Percentiles rank a stretch among this genome's conserved stretches.
Conservation (phyloP, 2,888 invertebrate genomes). For the Harpalus rubripes region DNA sequence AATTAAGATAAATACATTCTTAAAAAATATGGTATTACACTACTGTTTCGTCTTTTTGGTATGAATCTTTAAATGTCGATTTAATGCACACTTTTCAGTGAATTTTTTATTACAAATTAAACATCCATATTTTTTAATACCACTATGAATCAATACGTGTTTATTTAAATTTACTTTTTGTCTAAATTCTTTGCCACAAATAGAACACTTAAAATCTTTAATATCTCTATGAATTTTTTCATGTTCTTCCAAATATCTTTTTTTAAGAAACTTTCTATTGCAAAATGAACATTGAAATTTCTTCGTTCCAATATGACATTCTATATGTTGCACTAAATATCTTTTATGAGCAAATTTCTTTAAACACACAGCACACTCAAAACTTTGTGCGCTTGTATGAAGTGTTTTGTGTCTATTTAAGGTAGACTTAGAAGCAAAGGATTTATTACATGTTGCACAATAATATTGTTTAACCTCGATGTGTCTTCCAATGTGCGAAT, state of each 20-base stretch:
- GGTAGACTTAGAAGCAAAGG: neutral
- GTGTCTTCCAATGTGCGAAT: neutral
- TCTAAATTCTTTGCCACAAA: neutral
- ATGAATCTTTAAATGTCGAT: neutral
- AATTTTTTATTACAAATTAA: neutral
- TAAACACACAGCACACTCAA: neutral
- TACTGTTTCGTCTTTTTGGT: neutral
- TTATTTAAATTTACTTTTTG: neutral
- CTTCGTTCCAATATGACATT: slow-evolving; percentile 55
- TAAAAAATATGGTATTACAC: neutral
- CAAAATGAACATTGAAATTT: neutral
- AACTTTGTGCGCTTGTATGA: neutral
- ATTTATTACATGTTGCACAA: neutral
- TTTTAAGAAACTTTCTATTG: neutral
- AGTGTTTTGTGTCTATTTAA: neutral
- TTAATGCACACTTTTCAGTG: neutral
- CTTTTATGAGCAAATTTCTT: slow-evolving; percentile 1
- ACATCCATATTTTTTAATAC: neutral
- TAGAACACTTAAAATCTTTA: neutral
- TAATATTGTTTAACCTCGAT: neutral
- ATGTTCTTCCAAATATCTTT: neutral
- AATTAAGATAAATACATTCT: neutral
- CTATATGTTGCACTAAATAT: slow-evolving; percentile 65
- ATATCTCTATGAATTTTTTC: neutral
- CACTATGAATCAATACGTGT: neutral